Evolutionary conservation across 1,140 invertebrate species (phyloP).

Genomic region (Drosophila setifemur): DNA sequence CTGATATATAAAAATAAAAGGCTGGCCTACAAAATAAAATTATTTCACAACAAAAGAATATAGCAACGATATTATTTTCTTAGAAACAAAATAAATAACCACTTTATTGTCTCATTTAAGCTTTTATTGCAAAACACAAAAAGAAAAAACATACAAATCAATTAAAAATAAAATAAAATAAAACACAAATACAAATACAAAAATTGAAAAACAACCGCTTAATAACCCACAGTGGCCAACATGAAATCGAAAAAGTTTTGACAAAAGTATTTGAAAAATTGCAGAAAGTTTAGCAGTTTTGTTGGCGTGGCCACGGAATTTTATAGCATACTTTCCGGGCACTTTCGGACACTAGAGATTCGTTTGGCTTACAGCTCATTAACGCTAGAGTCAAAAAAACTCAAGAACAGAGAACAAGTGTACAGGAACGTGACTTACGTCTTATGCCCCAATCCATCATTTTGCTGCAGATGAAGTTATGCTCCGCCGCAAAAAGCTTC

Average conservation of each 20-base stretch:
- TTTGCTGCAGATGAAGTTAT: constrained; percentile 44
- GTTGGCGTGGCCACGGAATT: background rate
- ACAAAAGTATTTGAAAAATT: constrained; percentile 31
- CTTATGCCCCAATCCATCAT: constrained; percentile 92
- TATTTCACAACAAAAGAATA: too few relatives aligned
- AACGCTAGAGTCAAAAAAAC: constrained; percentile 1
- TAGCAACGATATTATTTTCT: too few relatives aligned
- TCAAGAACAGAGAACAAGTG: background rate
- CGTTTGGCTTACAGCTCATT: constrained; percentile 32
- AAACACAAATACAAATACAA: background rate
- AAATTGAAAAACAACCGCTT: constrained; percentile 30
- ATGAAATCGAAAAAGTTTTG: constrained; percentile 26
- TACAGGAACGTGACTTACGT: constrained; percentile 85
- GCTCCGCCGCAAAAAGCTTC: constrained; percentile 8
- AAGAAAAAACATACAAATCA: constrained; percentile 23
- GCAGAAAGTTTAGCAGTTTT: constrained; percentile 13
- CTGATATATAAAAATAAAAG: too few relatives aligned
- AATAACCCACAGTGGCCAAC: constrained; percentile 11
- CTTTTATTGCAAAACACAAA: constrained; percentile 26
- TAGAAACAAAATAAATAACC: too few relatives aligned
- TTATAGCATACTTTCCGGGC: constrained; percentile 49
- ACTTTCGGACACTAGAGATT: background rate
- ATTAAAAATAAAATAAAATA: too few relatives aligned
- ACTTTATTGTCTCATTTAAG: constrained; percentile 8
- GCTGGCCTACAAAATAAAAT: too few relatives aligned